These are phyloP conservation scores for Chiroxiphia lanceolata DNA, from an alignment of 2,797 vertebrate species.

Conservation along the genomic window DNA sequence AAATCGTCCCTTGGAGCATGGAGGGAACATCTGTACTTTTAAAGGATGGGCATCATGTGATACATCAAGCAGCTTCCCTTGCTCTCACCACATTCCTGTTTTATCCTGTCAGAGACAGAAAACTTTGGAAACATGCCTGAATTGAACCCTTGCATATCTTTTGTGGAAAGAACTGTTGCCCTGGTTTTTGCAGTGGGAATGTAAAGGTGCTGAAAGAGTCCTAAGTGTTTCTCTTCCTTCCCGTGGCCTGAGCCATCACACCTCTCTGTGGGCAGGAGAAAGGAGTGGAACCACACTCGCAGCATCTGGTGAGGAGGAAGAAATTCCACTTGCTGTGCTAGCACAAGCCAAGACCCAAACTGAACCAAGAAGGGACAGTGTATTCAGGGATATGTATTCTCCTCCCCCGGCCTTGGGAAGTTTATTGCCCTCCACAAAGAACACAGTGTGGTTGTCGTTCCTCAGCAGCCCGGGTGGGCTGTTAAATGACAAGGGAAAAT, in stretches of 20 bases:
- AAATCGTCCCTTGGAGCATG: constrained; percentile 12
- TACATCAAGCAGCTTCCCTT: background rate
- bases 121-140: background rate
- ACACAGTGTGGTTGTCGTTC: background rate
- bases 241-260: background rate
- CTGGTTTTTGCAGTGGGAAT: background rate
- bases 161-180: background rate
- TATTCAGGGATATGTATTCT: background rate
- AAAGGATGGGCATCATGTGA: background rate
- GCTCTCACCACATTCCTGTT: background rate
- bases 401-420: background rate
- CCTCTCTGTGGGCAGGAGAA: background rate
- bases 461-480: background rate
- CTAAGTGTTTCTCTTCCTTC: background rate
- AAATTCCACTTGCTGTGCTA: background rate
- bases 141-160: background rate
- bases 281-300: background rate
- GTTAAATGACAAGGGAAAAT: constrained; percentile 40
- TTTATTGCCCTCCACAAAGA: constrained; percentile 12
- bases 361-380: background rate
- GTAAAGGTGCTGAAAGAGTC: background rate
- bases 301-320: background rate
- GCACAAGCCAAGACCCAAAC: background rate
- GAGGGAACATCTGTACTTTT: constrained; percentile 52
- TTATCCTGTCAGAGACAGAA: background rate